phyloP scores from a whole-genome alignment of 2,797 vertebrate species.

The Anisognathus igniventris region DNA sequence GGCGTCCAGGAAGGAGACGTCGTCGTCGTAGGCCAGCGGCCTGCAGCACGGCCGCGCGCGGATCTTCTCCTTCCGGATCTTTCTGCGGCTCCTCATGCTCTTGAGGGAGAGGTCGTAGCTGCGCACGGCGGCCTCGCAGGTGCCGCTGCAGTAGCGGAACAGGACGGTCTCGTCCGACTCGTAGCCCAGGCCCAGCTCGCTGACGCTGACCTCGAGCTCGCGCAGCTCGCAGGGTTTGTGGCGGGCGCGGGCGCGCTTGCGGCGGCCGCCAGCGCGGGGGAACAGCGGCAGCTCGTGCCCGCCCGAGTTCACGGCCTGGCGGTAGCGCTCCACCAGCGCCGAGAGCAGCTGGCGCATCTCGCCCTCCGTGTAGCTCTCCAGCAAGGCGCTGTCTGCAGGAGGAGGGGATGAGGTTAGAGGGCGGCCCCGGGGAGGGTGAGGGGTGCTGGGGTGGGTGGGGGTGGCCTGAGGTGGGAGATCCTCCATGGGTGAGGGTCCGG shows the following conservation, averaged over 20 bases:
- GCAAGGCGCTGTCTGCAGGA: constrained; percentile 76
- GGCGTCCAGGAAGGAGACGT: constrained; percentile 88
- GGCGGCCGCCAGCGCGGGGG: constrained; percentile 71
- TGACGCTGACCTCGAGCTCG: constrained; percentile 87
- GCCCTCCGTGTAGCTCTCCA: constrained; percentile 93
- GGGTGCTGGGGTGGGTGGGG: accelerated
- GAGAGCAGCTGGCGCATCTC: constrained; percentile 86
- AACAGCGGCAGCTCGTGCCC: constrained; percentile 63
- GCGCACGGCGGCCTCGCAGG: constrained; percentile 78
- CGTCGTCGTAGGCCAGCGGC: constrained; percentile 87
- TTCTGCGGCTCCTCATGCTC: constrained; percentile 78
- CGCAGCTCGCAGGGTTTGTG: constrained; percentile 84
- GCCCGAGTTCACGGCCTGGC: constrained; percentile 67
- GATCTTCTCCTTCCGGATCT: constrained; percentile 80
- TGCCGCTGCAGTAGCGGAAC: constrained; percentile 94
- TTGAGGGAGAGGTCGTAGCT: constrained; percentile 92
- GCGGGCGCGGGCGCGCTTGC: constrained; percentile 82
- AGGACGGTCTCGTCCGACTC: constrained; percentile 89
- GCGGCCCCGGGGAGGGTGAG: accelerated
- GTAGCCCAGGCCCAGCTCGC: constrained; percentile 90
- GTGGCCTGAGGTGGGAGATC: background rate
- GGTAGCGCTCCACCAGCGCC: constrained; percentile 81
- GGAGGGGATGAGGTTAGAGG: background rate
- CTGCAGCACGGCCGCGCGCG: constrained; percentile 89
- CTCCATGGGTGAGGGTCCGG: background rate